phyloP scores from a whole-genome alignment of 2,113 vertebrate species.

The Carlito syrichta region DNA sequence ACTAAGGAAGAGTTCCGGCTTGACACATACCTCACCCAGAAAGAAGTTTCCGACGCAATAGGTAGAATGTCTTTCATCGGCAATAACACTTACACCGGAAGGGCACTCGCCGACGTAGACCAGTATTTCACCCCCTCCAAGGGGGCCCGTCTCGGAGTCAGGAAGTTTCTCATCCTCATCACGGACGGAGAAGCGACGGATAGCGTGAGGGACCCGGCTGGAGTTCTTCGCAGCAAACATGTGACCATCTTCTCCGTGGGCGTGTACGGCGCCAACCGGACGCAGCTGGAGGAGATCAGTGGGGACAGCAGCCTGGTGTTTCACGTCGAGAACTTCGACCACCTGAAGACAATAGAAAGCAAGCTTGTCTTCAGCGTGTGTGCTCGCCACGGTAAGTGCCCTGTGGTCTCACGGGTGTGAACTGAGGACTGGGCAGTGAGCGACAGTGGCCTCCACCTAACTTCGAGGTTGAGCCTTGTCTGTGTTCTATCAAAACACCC shows the following conservation, averaged over 20 bases:
- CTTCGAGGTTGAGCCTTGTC: background rate
- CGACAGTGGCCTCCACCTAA: background rate
- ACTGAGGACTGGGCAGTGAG: background rate
- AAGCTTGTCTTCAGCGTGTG: constrained; percentile 71
- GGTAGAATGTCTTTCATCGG: constrained; percentile 55
- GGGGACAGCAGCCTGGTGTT: constrained; percentile 50
- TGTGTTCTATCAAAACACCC: background rate
- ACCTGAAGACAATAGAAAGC: constrained; percentile 59
- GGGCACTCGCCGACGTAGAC: constrained; percentile 24
- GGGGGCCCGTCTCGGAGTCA: constrained; percentile 52
- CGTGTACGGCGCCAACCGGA: constrained; percentile 40
- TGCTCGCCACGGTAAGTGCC: constrained; percentile 55
- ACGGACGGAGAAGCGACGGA: constrained; percentile 74
- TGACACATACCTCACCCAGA: constrained; percentile 27
- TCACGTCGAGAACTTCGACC: constrained; percentile 68
- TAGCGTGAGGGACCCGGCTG: constrained; percentile 45
- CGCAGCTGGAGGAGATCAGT: constrained; percentile 74
- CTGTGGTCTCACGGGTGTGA: background rate
- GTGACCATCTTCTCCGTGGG: constrained; percentile 72
- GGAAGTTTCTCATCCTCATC: constrained; percentile 75
- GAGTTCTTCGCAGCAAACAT: constrained; percentile 37
- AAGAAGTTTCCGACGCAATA: constrained; percentile 60
- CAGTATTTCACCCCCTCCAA: constrained; percentile 53
- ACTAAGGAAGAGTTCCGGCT: constrained; percentile 67
- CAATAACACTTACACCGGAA: constrained; percentile 49